Evolutionary conservation across 2,113 vertebrate species (phyloP).

Genomic region (Melanerpes aurifrons): DNA sequence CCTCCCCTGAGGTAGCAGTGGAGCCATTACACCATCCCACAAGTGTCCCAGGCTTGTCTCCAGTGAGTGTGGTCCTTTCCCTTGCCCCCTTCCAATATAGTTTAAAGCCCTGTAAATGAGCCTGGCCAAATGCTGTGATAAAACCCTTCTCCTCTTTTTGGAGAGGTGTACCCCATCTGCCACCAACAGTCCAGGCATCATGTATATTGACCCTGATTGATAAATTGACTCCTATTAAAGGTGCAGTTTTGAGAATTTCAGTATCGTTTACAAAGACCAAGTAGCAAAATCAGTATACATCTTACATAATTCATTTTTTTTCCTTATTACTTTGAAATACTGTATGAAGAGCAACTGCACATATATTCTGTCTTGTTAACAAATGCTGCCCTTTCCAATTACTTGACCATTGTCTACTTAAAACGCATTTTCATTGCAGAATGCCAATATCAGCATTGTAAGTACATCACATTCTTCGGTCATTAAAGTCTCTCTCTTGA

Average conservation of each 20-base stretch:
- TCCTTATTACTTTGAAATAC: not conserved
- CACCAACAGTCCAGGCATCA: no score
- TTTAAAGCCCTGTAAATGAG: no score
- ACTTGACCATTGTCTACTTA: not conserved
- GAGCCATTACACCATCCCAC: no score
- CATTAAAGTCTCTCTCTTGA: not conserved
- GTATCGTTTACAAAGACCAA: not conserved
- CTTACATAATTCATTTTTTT: not conserved
- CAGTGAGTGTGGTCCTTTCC: no score
- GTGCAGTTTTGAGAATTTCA: not conserved
- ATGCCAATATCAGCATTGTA: not conserved
- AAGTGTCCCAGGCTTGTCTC: no score
- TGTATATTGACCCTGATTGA: not conserved
- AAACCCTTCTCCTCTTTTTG: no score
- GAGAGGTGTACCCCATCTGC: no score
- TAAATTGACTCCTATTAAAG: not conserved
- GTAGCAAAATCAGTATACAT: not conserved
- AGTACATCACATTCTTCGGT: not conserved
- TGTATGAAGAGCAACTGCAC: not conserved
- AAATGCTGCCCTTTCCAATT: not conserved
- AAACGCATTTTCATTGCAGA: not conserved
- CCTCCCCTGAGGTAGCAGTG: no score
- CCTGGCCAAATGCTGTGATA: no score
- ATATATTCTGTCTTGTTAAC: not conserved
- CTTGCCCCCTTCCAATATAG: no score